Evolutionary conservation across 2,888 invertebrate species (phyloP).

Genomic region (Hirtodrosophila trivittata): DNA sequence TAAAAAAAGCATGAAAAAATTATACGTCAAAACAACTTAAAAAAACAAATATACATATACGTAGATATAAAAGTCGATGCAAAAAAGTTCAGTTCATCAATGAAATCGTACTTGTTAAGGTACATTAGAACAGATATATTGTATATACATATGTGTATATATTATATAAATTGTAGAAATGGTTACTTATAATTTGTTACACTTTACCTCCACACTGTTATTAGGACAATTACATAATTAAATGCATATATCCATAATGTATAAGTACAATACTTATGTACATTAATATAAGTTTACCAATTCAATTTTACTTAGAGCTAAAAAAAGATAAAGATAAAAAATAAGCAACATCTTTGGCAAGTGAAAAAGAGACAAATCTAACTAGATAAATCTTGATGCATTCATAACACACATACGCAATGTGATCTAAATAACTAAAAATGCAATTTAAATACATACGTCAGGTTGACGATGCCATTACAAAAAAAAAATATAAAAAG

Average conservation of each 20-base stretch:
- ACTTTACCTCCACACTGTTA: slow-evolving; percentile 77
- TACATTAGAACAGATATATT: too few species aligned
- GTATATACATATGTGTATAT: too few species aligned
- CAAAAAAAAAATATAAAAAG: slow-evolving; percentile 2
- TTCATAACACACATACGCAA: too few species aligned
- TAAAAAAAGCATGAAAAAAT: too few species aligned
- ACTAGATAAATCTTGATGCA: background rate
- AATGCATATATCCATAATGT: slow-evolving; percentile 45
- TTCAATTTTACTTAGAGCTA: background rate
- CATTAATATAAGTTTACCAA: slow-evolving; percentile 31
- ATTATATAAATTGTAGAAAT: too few species aligned
- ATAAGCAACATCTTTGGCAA: background rate
- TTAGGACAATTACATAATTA: slow-evolving; percentile 75
- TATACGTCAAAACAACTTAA: too few species aligned
- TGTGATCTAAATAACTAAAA: background rate
- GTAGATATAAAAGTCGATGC: too few species aligned
- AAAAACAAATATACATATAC: too few species aligned
- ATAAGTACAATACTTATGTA: slow-evolving; percentile 9
- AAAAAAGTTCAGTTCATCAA: too few species aligned
- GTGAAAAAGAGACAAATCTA: background rate
- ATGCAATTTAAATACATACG: slow-evolving; percentile 11
- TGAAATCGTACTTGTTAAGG: too few species aligned
- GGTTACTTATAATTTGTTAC: slow-evolving; percentile 75
- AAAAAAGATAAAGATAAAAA: background rate
- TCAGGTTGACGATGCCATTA: slow-evolving; percentile 21